Evolutionary conservation across 2,888 invertebrate species (phyloP), one percentile per base, ranked within the genome.

Genomic region (Tetropium fuscum): DNA sequence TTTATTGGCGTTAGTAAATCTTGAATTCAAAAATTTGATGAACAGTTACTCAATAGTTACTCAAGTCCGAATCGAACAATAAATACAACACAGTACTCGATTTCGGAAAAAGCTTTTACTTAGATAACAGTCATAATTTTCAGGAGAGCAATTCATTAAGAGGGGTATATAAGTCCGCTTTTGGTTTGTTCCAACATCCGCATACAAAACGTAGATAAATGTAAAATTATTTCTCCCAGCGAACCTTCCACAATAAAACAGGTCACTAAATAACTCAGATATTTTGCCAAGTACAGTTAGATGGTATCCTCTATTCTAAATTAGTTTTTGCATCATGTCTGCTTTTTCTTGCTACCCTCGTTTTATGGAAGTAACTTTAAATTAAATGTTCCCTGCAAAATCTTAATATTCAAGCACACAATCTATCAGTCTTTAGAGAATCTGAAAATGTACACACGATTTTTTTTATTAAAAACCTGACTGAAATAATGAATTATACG

Each of bases 151-250:
- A 60, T 63, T 60, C 60, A 57, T 63, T 63, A 57, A 56, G 44
- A 49, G 43, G 11, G 36, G 44, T 38, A 22, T 34, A 13, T 20
- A 15, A 25, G 20, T 43, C 15, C 8, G 34, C 15, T 22, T 34
- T 22, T 27, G 18, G 40, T 53, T 53, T 20, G 38, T 32, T 32
- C 7, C 40, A 40, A 44, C 48, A 41, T 11, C 40, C 15, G 47
- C 36, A 51, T 34, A 60, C 53, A 53, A 60, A 59, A 60, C 67
- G 60, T 54, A 69, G 69, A 70, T 68, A 68, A 70, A 70, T 70
- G 68, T 66, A 66, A 68, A 70, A 70, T 70, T 63, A 70, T 70
- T 69, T 66, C 66, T 68, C 69, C 67, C 63, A 36, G 15, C 64
- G 54, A 63, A 49, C 56, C 56, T 65, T 53, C 63, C 54, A 40